phyloP scores from a whole-genome alignment of 1,140 invertebrate genomes.

The Amphibalanus amphitrite region DNA sequence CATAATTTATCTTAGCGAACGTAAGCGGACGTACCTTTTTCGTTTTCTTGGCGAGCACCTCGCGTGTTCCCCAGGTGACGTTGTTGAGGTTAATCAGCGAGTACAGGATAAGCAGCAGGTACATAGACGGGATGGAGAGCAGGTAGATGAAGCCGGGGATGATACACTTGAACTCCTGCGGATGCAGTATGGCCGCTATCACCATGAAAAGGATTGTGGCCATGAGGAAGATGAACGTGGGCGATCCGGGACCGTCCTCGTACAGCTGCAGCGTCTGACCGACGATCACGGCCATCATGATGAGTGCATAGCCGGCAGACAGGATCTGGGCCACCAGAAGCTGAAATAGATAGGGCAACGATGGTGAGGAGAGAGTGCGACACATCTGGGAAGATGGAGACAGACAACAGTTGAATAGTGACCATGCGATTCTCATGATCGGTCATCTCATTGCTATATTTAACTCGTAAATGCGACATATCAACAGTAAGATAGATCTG shows the following conservation, averaged over 20 bases:
- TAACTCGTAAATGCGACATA: too few relatives aligned
- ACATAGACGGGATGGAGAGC: constrained; percentile 93
- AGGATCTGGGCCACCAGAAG: constrained; percentile 84
- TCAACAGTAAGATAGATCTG: too few relatives aligned
- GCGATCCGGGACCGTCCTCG: constrained; percentile 83
- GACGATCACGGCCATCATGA: constrained; percentile 99
- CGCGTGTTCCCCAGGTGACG: constrained; percentile 95
- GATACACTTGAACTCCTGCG: constrained; percentile 96
- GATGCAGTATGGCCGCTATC: constrained; percentile 91
- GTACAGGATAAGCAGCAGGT: constrained; percentile 88
- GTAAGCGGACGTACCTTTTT: constrained; percentile 63
- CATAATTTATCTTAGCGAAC: too few relatives aligned
- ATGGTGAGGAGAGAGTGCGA: too few relatives aligned
- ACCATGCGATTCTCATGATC: too few relatives aligned
- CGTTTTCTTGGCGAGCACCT: constrained; percentile 88
- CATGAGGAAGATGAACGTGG: constrained; percentile 92
- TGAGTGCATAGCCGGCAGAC: constrained; percentile 83
- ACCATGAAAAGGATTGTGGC: constrained; percentile 73
- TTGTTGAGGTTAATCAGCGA: constrained; percentile 96
- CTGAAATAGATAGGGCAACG: constrained; percentile 27
- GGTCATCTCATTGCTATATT: too few relatives aligned
- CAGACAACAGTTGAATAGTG: too few relatives aligned
- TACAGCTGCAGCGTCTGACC: constrained; percentile 91
- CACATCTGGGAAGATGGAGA: too few relatives aligned
- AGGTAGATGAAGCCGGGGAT: constrained; percentile 87